A percentile compares a stretch with the other conserved stretches of the same genome.
Evolutionary conservation across 2,797 vertebrate species (phyloP).

Genomic region (Bryconaethiops microstoma): DNA sequence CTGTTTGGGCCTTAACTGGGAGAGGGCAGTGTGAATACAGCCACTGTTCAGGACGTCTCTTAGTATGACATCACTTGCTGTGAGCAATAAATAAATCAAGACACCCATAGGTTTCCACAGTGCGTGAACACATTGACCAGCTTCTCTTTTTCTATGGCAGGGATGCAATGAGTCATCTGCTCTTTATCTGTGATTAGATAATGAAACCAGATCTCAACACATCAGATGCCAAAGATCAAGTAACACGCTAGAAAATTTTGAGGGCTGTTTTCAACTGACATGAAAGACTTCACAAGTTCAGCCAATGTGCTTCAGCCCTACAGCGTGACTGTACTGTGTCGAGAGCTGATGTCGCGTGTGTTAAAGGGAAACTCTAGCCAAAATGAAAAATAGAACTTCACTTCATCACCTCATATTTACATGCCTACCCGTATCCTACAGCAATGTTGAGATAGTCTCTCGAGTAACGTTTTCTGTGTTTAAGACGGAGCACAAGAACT

Average conservation of each 20-base stretch:
- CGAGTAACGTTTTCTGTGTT: background rate
- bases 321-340: too few species aligned
- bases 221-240: constrained; percentile 59
- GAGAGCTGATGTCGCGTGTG: background rate
- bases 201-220: constrained; percentile 60
- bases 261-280: background rate
- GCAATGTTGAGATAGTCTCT: background rate
- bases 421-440: background rate
- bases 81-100: constrained; percentile 53
- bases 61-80: constrained; percentile 73
- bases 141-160: constrained; percentile 56
- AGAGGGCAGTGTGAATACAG: constrained; percentile 73
- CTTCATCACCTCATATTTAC: background rate
- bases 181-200: constrained; percentile 69
- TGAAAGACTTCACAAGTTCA: background rate
- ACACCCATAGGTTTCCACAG: constrained; percentile 61
- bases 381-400: background rate
- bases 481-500: too few species aligned
- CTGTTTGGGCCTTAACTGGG: constrained; percentile 69
- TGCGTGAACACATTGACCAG: constrained; percentile 31
- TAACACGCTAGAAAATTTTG: background rate
- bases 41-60: constrained; percentile 79
- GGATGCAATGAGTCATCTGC: constrained; percentile 72
- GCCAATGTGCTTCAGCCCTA: background rate
- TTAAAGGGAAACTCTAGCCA: background rate